Base-by-base conservation (phyloP, 2,888 invertebrate genomes). In the Ichneumon xanthorius region DNA sequence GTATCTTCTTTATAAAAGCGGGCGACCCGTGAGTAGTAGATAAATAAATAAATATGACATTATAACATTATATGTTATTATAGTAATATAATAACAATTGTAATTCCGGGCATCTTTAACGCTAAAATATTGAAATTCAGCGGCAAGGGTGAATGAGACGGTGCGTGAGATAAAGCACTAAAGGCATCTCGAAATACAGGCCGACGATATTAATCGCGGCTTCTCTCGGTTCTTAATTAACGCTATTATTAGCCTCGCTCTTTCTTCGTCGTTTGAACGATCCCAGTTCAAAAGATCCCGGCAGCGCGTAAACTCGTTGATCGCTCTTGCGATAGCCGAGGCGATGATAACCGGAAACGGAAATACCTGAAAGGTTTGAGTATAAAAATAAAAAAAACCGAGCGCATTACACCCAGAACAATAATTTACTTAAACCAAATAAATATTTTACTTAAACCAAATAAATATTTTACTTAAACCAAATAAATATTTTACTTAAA, bases 141-240 rank as follows among this genome's bases (percentile, higher is more conserved):
- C 4, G 7, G n/a, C 53, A 75, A 63, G 80, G 79, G 80, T 55
- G 45, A 33, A 26, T 19, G 11, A 14, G 26, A 58, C 26, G 26
- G 26, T 22, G 11, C 58, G 58, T 4, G 14, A 58, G 26, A 9
- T 14, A 11, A 14, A 58, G 85, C 78, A 76, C 37, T 61, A 37
- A 55, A 22, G 19, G 80, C 80, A 86, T 75, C 26, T 58, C 72
- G 80, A 84, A 82, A 72, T 58, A 82, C 16, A 26, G 89, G 88
- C 82, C 80, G 89, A 89, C 89, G 90, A 92, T 93, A 93, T 92
- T 93, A 93, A 93, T 92, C 91, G 92, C 92, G 92, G 92, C 92
- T 91, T 90, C 89, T 88, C 87, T 86, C 89, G 88, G 91, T 89
- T 92, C 92, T 93, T 93, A 93, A 93, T 93, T 92, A 93, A 92